phyloP scores from a whole-genome alignment of 2,797 vertebrate species.

The Phoebastria nigripes region DNA sequence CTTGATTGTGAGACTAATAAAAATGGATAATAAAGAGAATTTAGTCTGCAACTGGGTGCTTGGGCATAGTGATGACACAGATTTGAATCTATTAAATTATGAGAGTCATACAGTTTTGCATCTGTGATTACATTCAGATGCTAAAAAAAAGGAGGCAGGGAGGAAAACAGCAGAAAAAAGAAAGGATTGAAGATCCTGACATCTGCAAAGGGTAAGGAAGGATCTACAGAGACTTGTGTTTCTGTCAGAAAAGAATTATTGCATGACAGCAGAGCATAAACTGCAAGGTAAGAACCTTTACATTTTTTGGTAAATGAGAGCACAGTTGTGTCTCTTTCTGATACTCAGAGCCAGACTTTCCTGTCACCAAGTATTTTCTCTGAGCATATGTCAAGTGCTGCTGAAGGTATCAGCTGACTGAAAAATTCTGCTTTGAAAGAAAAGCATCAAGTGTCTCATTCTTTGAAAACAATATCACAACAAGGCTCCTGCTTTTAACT shows the following conservation, averaged over 20 bases:
- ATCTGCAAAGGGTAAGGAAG: neutral
- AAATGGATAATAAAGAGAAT: neutral
- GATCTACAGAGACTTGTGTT: constrained; percentile 15
- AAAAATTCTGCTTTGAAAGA: constrained; percentile 25
- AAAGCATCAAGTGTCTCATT: neutral
- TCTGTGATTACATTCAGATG: neutral
- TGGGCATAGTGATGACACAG: neutral
- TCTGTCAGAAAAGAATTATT: constrained; percentile 44
- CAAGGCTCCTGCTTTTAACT: neutral
- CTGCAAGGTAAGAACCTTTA: constrained; percentile 22
- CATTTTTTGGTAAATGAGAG: constrained; percentile 14
- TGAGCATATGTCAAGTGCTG: constrained; percentile 17
- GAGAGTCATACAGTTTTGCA: neutral
- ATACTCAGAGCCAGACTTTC: neutral
- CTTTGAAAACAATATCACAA: neutral
- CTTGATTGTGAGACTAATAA: neutral
- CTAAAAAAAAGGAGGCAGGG: neutral
- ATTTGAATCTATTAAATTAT: neutral
- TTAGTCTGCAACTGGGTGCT: neutral
- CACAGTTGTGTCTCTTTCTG: constrained; percentile 8
- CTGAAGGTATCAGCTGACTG: neutral
- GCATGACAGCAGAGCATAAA: neutral
- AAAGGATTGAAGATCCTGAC: neutral
- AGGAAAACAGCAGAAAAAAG: neutral
- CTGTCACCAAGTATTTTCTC: neutral